A percentile compares a stretch with the other conserved stretches of the same genome.
Conservation (phyloP, 2,797 vertebrate species). For the Aplochiton taeniatus region DNA sequence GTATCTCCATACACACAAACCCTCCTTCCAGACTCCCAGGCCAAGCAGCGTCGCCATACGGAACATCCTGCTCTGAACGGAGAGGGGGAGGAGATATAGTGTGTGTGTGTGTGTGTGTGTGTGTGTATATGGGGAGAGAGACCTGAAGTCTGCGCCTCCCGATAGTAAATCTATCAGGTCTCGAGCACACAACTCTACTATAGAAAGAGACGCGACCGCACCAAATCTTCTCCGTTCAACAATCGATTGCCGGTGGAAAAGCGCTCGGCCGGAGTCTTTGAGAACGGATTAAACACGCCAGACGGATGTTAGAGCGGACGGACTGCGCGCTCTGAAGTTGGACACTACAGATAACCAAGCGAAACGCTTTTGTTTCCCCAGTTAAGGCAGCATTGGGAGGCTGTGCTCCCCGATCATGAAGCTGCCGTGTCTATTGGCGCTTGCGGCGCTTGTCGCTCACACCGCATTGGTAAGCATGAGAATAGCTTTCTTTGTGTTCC, state of each 20-base stretch:
- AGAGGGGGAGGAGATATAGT: slow-evolving; percentile 68
- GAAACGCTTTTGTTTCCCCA: slow-evolving; percentile 43
- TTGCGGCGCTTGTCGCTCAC: slow-evolving; percentile 71
- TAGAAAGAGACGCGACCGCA: slow-evolving; percentile 50
- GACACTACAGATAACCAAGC: slow-evolving; percentile 54
- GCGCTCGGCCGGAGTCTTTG: slow-evolving; percentile 22
- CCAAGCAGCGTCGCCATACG: slow-evolving; percentile 70
- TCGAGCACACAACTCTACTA: slow-evolving; percentile 35
- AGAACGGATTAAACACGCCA: slow-evolving; percentile 63
- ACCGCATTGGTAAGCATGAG: slow-evolving; percentile 71
- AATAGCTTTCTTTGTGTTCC: slow-evolving; percentile 59
- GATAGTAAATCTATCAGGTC: slow-evolving; percentile 66
- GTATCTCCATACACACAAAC: slow-evolving; percentile 12
- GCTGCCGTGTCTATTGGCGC: slow-evolving; percentile 73
- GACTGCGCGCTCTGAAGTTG: slow-evolving; percentile 68
- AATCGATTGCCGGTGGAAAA: slow-evolving; percentile 32
- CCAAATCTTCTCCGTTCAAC: not conserved
- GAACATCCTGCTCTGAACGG: slow-evolving; percentile 75
- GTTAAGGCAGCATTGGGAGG: slow-evolving; percentile 66
- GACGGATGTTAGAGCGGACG: slow-evolving; percentile 64
- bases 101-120: no score
- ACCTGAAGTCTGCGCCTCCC: slow-evolving; percentile 52
- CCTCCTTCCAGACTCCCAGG: slow-evolving; percentile 66
- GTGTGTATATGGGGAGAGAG: slow-evolving; percentile 32
- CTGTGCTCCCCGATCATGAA: slow-evolving; percentile 73